Evolutionary conservation across 1,140 invertebrate species (phyloP), one percentile per base, ranked within the genome.

Genomic region (Drosophila guanche): DNA sequence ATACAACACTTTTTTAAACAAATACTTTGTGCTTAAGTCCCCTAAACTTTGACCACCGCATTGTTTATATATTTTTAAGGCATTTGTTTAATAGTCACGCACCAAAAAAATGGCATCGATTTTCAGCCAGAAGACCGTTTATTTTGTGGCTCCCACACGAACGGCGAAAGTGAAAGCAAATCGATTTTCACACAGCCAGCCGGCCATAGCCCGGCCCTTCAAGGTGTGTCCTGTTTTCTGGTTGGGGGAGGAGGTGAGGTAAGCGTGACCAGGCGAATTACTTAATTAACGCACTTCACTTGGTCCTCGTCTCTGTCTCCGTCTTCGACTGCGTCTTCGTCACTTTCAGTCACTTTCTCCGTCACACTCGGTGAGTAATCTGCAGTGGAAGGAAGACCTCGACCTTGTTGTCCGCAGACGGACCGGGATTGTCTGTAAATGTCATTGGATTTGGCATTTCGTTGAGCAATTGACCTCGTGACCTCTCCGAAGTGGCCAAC

Each of bases 271-370:
- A 52, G 77, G 51, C 52, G 55, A 80, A 79, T 80, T 79, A 80
- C 78, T 80, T 80, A 80, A 80, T 80, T 79, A 80, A 80, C 78
- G 78, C 78, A 80, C 45, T 75, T 74, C 66, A 65, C 76, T 52
- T 33, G 33, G 50, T 41, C 25, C 47, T 25, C 6, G 62, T 48
- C 33, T 12, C 33, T 37, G 8, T 37, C 33, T 4, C 33, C 12
- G 33, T 12, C 33, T 37, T 12, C 10, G 29, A 33, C 29, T 33
- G 29, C 37, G 22, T 41, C 37, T 61, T 52, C 46, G 14, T 27
- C n/a, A 12, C 29, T 2, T 8, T 33, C 8, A 20, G 16, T 20
- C 16, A 20, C 16, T 20, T 20, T 20, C 16, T 20, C 51, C 22
- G 55, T 53, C 55, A 70, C 45, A 52, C 48, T 46, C 20, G 52